Evolutionary conservation across 2,797 vertebrate species (phyloP).

Genomic region (Syngnathus acus): DNA sequence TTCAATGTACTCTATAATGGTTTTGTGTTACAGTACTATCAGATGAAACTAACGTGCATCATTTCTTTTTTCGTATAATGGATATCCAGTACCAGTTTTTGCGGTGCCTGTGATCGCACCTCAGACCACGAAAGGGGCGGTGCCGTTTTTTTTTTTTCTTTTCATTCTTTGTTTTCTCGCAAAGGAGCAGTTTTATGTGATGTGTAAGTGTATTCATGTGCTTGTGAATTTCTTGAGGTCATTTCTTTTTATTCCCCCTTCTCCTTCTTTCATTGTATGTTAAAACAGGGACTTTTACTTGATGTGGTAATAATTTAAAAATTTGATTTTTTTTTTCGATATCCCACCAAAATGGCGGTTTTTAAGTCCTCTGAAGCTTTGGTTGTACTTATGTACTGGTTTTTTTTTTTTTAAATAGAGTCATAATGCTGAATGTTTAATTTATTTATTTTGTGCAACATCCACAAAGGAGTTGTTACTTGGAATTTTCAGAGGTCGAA

Average conservation of each 20-base stretch:
- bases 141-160: constrained; percentile 53
- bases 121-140: constrained; percentile 36
- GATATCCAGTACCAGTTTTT: constrained; percentile 74
- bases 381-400: constrained; percentile 69
- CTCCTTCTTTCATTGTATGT: constrained; percentile 51
- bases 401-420: constrained; percentile 39
- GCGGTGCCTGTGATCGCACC: constrained; percentile 69
- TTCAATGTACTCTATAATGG: constrained; percentile 75
- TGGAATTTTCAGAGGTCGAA: constrained; percentile 28
- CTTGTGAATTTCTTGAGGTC: constrained; percentile 74
- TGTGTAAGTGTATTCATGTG: constrained; percentile 75
- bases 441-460: constrained; percentile 73
- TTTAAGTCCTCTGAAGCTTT: constrained; percentile 56
- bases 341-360: constrained; percentile 46
- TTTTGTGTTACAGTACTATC: constrained; percentile 83
- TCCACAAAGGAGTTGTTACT: constrained; percentile 52
- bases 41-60: constrained; percentile 74
- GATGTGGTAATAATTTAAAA: constrained; percentile 60
- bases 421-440: constrained; percentile 62
- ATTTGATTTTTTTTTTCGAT: constrained; percentile 42
- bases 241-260: constrained; percentile 67
- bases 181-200: constrained; percentile 65
- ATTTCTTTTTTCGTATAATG: constrained; percentile 62
- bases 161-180: constrained; percentile 30
- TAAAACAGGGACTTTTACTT: constrained; percentile 66